Percentiles rank a stretch among this genome's conserved stretches.
These are phyloP conservation scores for Stenolophus ochropezus DNA, from an alignment of 2,888 invertebrate genomes.

Conservation along the genomic window DNA sequence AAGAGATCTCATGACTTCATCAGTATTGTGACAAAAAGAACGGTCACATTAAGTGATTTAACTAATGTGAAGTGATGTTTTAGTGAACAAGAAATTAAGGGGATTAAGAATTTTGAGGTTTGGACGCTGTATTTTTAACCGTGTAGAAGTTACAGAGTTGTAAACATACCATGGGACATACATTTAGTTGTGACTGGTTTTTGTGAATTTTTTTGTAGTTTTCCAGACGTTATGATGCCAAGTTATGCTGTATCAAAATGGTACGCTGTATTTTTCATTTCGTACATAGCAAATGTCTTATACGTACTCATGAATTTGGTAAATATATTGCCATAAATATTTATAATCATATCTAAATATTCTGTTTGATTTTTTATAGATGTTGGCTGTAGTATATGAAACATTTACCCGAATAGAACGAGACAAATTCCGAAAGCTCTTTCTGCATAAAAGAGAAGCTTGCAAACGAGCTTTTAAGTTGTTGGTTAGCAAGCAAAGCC, in stretches of 20 bases:
- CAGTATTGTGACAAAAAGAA: too few relatives aligned
- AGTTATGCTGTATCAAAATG: slow-evolving; percentile 87
- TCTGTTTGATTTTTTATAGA: slow-evolving; percentile 73
- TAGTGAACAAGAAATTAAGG: too few relatives aligned
- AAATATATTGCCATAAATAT: slow-evolving; percentile 68
- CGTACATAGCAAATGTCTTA: slow-evolving; percentile 88
- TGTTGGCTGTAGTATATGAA: slow-evolving; percentile 93
- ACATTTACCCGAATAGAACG: slow-evolving; percentile 91
- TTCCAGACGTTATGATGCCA: slow-evolving; percentile 96
- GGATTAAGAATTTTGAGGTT: too few relatives aligned
- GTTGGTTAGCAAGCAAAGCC: slow-evolving; percentile 85
- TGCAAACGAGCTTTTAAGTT: slow-evolving; percentile 88
- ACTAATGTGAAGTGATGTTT: too few relatives aligned
- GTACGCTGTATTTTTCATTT: slow-evolving; percentile 90
- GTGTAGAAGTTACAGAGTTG: too few relatives aligned
- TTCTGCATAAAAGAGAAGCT: slow-evolving; percentile 87
- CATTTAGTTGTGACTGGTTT: background rate
- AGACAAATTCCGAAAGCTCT: slow-evolving; percentile 87
- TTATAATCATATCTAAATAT: background rate
- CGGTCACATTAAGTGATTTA: too few relatives aligned
- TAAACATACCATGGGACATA: too few relatives aligned
- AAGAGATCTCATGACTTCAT: too few relatives aligned
- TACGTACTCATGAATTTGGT: slow-evolving; percentile 93
- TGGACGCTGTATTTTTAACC: too few relatives aligned
- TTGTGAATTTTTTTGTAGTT: slow-evolving; percentile 74